phyloP scores from a whole-genome alignment of 2,113 vertebrate genomes.

The Nothocercus julius region DNA sequence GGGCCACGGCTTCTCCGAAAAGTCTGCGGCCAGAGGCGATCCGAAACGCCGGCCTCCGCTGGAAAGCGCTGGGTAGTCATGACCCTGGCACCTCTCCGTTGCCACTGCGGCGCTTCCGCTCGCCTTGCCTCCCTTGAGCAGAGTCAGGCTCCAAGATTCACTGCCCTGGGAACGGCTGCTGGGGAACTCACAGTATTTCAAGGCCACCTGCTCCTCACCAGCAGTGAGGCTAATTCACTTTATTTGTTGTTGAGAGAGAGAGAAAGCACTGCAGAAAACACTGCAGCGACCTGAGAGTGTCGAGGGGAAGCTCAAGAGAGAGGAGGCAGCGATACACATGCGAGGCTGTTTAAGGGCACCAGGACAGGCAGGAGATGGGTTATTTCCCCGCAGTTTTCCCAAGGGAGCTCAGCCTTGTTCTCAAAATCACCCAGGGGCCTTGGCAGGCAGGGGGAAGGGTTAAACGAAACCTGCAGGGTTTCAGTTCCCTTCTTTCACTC shows the following conservation, averaged over 20 bases:
- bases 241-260: not conserved
- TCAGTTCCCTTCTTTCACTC: not conserved
- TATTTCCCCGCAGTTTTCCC: not conserved
- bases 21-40: not conserved
- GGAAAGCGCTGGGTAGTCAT: not conserved
- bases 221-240: not conserved
- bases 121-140: rapidly evolving
- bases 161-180: not conserved
- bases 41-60: not conserved
- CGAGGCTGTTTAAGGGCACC: not conserved
- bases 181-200: not conserved
- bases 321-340: not conserved
- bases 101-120: not conserved
- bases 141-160: not conserved
- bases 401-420: not conserved
- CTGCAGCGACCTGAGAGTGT: not conserved
- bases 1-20: rapidly evolving
- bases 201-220: constrained; percentile 1
- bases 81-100: not conserved
- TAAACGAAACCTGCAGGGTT: not conserved
- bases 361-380: not conserved
- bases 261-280: not conserved
- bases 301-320: not conserved
- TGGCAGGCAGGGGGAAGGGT: not conserved
- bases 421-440: not conserved